Evolutionary conservation across 2,113 vertebrate genomes (phyloP).

Genomic region (Erinaceus europaeus): DNA sequence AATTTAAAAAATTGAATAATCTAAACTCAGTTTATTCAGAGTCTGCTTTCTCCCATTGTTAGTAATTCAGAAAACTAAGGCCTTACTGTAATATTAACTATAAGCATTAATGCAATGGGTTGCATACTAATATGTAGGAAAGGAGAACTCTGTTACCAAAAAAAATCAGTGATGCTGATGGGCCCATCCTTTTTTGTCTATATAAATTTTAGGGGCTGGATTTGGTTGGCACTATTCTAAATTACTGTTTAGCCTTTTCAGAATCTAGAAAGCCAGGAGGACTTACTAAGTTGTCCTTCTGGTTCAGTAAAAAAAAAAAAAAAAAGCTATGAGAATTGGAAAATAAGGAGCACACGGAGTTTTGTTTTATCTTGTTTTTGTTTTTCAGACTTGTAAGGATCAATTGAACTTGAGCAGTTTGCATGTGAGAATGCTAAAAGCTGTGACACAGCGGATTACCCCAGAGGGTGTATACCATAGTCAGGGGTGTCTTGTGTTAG

Average conservation of each 20-base stretch:
- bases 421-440: constrained; percentile 69
- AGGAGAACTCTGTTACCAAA: neutral
- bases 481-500: constrained; percentile 36
- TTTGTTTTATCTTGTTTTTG: too few relatives aligned
- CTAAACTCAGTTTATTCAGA: neutral
- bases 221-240: neutral
- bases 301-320: constrained; percentile 44
- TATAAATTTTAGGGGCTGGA: constrained; percentile 1
- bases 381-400: constrained; percentile 44
- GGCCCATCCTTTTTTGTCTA: neutral
- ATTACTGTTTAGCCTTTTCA: constrained; percentile 3
- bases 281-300: neutral
- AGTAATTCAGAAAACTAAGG: constrained; percentile 38
- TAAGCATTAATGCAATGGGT: neutral
- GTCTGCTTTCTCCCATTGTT: neutral
- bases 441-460: neutral
- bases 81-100: neutral
- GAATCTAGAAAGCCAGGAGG: neutral
- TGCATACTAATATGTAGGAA: neutral
- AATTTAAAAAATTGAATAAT: neutral
- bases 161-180: neutral
- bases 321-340: neutral
- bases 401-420: constrained; percentile 55
- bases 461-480: neutral
- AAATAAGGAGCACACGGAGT: constrained; percentile 16